Evolutionary conservation across 2,888 invertebrate genomes (phyloP).

Genomic region (Cheilosia urbana): DNA sequence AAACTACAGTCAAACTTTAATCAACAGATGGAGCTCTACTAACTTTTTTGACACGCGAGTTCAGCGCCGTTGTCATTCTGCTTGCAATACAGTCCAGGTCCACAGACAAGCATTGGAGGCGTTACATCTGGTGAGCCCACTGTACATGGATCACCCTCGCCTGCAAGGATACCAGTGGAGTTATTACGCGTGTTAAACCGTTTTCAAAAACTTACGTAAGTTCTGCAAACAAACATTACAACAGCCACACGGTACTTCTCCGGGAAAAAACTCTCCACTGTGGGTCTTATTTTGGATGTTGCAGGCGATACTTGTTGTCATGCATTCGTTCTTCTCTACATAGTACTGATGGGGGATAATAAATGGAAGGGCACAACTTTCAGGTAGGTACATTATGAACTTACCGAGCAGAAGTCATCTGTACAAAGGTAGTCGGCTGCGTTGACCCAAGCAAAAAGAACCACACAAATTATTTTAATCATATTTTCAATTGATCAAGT

Average conservation of each 20-base stretch:
- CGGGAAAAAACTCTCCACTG: conserved; percentile 85
- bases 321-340: conserved; percentile 81
- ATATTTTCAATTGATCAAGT: conserved; percentile 37
- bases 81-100: conserved; percentile 81
- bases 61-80: conserved; percentile 73
- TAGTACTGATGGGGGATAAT: conserved; percentile 73
- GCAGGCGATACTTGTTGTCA: conserved; percentile 84
- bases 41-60: conserved; percentile 85
- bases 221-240: conserved; percentile 86
- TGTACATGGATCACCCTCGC: conserved; percentile 85
- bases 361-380: background rate
- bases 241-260: conserved; percentile 87
- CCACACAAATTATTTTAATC: conserved; percentile 15
- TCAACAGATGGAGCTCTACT: conserved; percentile 77
- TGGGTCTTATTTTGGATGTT: conserved; percentile 85
- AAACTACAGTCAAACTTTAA: background rate
- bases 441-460: conserved; percentile 9
- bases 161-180: conserved; percentile 80
- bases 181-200: background rate
- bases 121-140: conserved; percentile 85
- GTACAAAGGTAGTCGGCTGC: conserved; percentile 55
- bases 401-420: conserved; percentile 66
- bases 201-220: conserved; percentile 83
- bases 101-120: conserved; percentile 86
- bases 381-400: background rate